Conservation (phyloP, 2,113 vertebrate species). For the Rhea americana region DNA sequence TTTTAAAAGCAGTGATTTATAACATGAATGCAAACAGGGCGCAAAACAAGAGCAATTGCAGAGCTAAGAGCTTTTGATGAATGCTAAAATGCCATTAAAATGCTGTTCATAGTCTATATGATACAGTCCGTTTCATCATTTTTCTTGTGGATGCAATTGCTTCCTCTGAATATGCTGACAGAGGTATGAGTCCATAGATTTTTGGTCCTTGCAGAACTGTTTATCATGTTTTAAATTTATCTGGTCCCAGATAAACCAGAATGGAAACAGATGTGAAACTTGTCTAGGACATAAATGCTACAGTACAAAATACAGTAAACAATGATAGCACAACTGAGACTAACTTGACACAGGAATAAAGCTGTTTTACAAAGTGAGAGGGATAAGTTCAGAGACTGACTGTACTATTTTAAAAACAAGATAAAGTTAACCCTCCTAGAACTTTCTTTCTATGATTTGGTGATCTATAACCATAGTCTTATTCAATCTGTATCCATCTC, state of each 20-base stretch:
- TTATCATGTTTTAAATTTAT: slow-evolving; percentile 40
- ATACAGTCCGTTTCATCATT: slow-evolving; percentile 36
- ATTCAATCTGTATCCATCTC: neutral
- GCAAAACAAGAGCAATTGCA: slow-evolving; percentile 38
- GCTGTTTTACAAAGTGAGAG: neutral
- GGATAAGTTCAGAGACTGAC: neutral
- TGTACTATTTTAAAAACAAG: neutral
- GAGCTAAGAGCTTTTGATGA: slow-evolving; percentile 38
- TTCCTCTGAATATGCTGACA: slow-evolving; percentile 34
- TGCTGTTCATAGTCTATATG: slow-evolving; percentile 6
- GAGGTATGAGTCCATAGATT: neutral
- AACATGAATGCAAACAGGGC: slow-evolving; percentile 4
- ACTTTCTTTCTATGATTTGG: neutral
- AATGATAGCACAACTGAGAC: neutral
- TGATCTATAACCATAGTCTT: neutral
- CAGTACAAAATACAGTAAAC: neutral
- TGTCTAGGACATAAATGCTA: neutral
- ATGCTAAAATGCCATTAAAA: slow-evolving; percentile 35
- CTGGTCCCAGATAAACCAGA: neutral
- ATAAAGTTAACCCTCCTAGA: neutral
- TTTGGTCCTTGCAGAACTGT: slow-evolving; percentile 11
- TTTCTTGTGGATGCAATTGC: slow-evolving; percentile 33
- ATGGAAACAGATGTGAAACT: neutral
- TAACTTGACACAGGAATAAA: neutral
- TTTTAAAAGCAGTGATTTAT: slow-evolving; percentile 15